phyloP scores from a whole-genome alignment of 2,113 vertebrate species.

The Istiophorus platypterus region DNA sequence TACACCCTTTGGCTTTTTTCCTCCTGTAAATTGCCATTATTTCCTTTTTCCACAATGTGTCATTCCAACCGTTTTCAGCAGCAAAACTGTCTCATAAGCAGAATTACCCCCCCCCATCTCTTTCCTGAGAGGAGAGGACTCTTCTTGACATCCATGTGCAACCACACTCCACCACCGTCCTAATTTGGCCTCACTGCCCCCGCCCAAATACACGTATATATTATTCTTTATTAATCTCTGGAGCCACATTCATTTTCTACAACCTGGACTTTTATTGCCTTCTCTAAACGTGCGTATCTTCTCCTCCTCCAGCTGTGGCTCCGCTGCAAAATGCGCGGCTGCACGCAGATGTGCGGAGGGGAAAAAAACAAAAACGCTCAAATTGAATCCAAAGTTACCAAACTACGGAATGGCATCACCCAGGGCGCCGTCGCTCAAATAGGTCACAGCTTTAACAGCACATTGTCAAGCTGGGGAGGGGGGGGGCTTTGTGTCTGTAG shows the following conservation, averaged over 20 bases:
- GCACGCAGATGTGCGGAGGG: neutral
- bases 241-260: neutral
- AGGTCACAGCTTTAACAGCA: constrained; percentile 41
- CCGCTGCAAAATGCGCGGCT: neutral
- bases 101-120: neutral
- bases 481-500: constrained; percentile 5
- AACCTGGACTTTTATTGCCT: neutral
- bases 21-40: neutral
- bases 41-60: neutral
- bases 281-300: neutral
- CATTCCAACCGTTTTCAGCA: neutral
- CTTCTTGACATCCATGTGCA: neutral
- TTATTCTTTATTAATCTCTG: neutral
- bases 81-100: neutral
- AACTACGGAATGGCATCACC: constrained; percentile 40
- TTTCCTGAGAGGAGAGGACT: neutral
- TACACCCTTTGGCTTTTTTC: neutral
- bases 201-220: neutral
- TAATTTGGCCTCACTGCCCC: neutral
- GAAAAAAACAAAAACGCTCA: neutral
- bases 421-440: constrained; percentile 34
- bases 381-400: constrained; percentile 20
- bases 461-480: constrained; percentile 5
- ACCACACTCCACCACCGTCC: neutral
- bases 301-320: constrained; percentile 1